These are phyloP conservation scores for Branchipolynoe longqiensis DNA, from an alignment of 2,888 invertebrate species.

Conservation along the genomic window DNA sequence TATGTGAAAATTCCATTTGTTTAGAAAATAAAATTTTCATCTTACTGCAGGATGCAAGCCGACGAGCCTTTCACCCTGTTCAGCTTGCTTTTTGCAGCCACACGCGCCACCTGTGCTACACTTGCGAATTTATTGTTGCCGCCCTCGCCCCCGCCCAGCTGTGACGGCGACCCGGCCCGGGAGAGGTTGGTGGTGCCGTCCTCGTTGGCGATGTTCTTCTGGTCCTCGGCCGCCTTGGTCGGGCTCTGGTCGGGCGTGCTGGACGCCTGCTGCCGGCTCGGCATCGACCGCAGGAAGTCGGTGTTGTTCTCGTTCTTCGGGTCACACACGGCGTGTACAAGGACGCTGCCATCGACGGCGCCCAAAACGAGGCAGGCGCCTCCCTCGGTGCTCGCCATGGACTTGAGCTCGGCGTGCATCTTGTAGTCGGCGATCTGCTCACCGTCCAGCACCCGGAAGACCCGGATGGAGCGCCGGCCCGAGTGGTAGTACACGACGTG, in stretches of 20 bases:
- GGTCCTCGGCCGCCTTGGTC: not conserved
- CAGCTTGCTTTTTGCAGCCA: slow-evolving; percentile 77
- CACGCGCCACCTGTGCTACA: slow-evolving; percentile 77
- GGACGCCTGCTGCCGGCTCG: slow-evolving; percentile 70
- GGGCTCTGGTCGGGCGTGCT: slow-evolving; percentile 24
- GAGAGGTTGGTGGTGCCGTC: not conserved
- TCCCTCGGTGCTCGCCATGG: slow-evolving; percentile 76
- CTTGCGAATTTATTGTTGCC: slow-evolving; percentile 75
- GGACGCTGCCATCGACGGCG: slow-evolving; percentile 95
- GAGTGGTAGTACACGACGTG: slow-evolving; percentile 98
- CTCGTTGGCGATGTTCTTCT: not conserved
- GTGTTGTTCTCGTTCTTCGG: slow-evolving; percentile 75
- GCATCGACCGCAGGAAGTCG: slow-evolving; percentile 73
- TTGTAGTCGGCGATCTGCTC: slow-evolving; percentile 93
- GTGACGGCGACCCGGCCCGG: slow-evolving; percentile 15
- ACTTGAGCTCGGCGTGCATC: slow-evolving; percentile 79
- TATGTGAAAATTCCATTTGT: too few species aligned
- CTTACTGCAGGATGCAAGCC: slow-evolving; percentile 55
- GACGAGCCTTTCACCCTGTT: slow-evolving; percentile 55
- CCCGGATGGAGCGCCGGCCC: slow-evolving; percentile 94
- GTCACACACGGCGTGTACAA: slow-evolving; percentile 92
- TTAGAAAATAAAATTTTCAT: too few species aligned
- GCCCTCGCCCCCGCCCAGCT: slow-evolving; percentile 64
- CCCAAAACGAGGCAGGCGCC: slow-evolving; percentile 86
- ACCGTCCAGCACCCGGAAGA: slow-evolving; percentile 94